Evolutionary conservation across 2,888 invertebrate species (phyloP).

Genomic region (Drosophila buzzatii): DNA sequence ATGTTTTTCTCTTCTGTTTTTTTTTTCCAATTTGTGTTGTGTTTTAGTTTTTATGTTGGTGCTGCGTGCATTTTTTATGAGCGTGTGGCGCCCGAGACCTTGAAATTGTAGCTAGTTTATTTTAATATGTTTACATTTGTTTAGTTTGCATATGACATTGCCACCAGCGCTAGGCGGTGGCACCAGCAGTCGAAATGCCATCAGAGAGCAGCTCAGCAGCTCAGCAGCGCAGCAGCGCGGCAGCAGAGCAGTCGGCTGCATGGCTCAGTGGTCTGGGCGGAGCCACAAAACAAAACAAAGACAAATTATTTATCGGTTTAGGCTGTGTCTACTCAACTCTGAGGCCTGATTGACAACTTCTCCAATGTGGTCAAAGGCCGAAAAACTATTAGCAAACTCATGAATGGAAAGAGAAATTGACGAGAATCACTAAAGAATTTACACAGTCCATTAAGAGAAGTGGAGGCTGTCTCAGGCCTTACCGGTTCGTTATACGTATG

Average conservation of each 20-base stretch:
- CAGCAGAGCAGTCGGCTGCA: constrained; percentile 21
- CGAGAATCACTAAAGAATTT: constrained; percentile 20
- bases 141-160: constrained; percentile 80
- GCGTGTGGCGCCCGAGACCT: constrained; percentile 77
- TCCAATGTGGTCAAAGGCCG: not conserved
- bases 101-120: constrained; percentile 77
- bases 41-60: constrained; percentile 67
- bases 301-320: constrained; percentile 59
- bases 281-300: constrained; percentile 53
- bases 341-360: constrained; percentile 61
- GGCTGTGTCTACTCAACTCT: constrained; percentile 28
- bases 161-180: constrained; percentile 67
- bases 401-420: constrained; percentile 39
- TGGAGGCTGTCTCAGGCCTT: constrained; percentile 11
- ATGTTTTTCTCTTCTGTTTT: not conserved
- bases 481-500: too few relatives aligned
- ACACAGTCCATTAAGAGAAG: constrained; percentile 37
- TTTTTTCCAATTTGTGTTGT: constrained; percentile 27
- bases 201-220: constrained; percentile 14
- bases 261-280: constrained; percentile 35
- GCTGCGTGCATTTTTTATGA: constrained; percentile 79
- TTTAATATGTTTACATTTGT: constrained; percentile 79
- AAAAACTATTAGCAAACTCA: constrained; percentile 22
- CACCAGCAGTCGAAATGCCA: constrained; percentile 30
- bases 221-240: constrained; percentile 18